A percentile compares a stretch with the other conserved stretches of the same genome.
phyloP scores from a whole-genome alignment of 2,888 invertebrate genomes.

The Metalampra italica region DNA sequence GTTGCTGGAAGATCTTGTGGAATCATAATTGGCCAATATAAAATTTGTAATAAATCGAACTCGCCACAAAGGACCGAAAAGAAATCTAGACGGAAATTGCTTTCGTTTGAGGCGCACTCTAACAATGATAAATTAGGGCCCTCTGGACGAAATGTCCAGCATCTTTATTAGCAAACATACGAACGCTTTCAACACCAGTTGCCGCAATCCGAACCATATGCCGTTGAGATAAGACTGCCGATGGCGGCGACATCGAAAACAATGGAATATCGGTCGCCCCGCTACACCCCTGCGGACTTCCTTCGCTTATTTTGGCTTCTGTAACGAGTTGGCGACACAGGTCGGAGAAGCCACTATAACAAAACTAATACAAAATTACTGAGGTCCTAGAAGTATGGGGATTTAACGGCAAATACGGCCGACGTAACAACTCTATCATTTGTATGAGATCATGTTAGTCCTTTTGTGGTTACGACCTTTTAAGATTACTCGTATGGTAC shows the following conservation, averaged over 20 bases:
- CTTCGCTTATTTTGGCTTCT: slow-evolving; percentile 30
- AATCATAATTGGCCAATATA: slow-evolving; percentile 38
- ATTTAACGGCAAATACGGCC: slow-evolving; percentile 23
- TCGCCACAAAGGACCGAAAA: slow-evolving; percentile 35
- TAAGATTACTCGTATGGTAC: too few relatives aligned
- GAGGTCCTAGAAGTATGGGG: slow-evolving; percentile 12
- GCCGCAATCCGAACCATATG: slow-evolving; percentile 44
- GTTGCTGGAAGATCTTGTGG: slow-evolving; percentile 16
- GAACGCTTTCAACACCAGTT: slow-evolving; percentile 32
- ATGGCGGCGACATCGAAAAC: slow-evolving; percentile 19
- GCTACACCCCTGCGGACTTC: slow-evolving; percentile 25
- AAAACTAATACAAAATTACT: slow-evolving; percentile 26
- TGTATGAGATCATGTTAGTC: too few relatives aligned
- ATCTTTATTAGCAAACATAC: slow-evolving; percentile 64
- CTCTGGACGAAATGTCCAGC: slow-evolving; percentile 52
- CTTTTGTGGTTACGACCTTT: too few relatives aligned
- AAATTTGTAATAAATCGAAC: slow-evolving; percentile 46
- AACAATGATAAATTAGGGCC: slow-evolving; percentile 70
- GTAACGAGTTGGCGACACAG: slow-evolving; percentile 40
- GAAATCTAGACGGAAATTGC: slow-evolving; percentile 61
- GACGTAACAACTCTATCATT: slow-evolving; percentile 16
- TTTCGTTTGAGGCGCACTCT: slow-evolving; percentile 58
- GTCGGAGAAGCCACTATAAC: slow-evolving; percentile 11
- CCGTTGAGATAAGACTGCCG: slow-evolving; percentile 35
- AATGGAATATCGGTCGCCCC: slow-evolving; percentile 11